Percentiles rank a stretch among this genome's conserved stretches.
Conservation (phyloP, 53 echinoderm and acorn worm species). For the Holothuria scabra region DNA sequence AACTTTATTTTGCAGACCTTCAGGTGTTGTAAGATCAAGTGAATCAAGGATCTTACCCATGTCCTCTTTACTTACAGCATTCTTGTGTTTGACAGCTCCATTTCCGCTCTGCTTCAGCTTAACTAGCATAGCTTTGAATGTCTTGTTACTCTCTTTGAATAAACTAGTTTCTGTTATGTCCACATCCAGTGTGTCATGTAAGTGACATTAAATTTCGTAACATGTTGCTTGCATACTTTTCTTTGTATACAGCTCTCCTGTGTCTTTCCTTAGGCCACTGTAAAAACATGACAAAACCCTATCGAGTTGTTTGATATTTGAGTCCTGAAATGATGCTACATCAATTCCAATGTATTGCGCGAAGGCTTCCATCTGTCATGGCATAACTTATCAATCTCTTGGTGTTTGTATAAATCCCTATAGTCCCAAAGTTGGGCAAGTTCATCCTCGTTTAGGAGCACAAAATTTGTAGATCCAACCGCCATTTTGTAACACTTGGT, state of each 20-base stretch:
- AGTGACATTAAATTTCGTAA: conserved; percentile 50
- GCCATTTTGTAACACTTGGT: no score
- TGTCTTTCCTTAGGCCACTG: no score
- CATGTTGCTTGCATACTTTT: conserved; percentile 50
- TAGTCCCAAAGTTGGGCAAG: no score
- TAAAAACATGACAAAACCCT: conserved; percentile 16
- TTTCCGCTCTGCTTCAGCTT: conserved; percentile 42
- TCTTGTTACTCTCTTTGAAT: conserved; percentile 43
- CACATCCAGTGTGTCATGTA: conserved; percentile 4
- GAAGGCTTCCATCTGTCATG: conserved; percentile 30
- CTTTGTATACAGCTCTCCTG: no score
- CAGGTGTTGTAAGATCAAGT: no score
- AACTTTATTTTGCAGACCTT: conserved; percentile 58
- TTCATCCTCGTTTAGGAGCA: no score
- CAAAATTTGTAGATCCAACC: no score
- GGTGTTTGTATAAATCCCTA: no score
- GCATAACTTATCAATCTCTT: conserved; percentile 39
- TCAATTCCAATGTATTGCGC: background rate
- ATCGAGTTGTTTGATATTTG: conserved; percentile 33
- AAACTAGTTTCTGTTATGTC: conserved; percentile 1
- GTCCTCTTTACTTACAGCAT: no score
- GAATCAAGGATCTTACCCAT: no score
- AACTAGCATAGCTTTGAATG: conserved; percentile 40
- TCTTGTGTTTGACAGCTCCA: conserved; percentile 43
- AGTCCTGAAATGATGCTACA: conserved; percentile 8